A percentile compares a stretch with the other conserved stretches of the same genome.
Evolutionary conservation across 1,140 invertebrate species (phyloP).

Genomic region (Aporrectodea caliginosa): DNA sequence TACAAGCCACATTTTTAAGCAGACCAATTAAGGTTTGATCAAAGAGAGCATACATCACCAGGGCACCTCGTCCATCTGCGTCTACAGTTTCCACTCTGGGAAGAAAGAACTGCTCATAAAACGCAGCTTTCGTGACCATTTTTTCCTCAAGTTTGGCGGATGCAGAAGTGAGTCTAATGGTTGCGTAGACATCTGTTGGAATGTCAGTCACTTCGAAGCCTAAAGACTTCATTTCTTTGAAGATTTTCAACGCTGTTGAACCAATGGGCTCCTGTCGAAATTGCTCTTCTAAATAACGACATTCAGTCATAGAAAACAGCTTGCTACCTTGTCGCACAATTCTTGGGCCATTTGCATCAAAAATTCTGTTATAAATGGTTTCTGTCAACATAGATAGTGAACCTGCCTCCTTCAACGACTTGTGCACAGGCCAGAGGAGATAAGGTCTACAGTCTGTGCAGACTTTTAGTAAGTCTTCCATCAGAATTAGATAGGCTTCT

Average conservation of each 20-base stretch:
- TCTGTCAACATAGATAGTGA: neutral
- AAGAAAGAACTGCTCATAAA: slow-evolving; percentile 16
- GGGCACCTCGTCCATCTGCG: neutral
- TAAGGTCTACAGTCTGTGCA: neutral
- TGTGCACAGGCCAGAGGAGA: neutral
- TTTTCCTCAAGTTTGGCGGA: neutral
- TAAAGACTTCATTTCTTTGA: neutral
- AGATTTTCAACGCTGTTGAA: neutral
- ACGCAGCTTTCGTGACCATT: neutral
- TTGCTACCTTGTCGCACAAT: neutral
- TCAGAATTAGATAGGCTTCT: slow-evolving; percentile 18
- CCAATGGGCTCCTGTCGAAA: neutral
- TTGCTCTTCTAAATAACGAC: neutral
- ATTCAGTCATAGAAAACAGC: neutral
- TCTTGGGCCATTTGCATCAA: neutral
- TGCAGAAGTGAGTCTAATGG: neutral
- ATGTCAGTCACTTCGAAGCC: neutral
- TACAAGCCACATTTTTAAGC: slow-evolving; percentile 26
- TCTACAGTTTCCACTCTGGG: slow-evolving; percentile 6
- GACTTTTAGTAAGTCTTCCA: neutral
- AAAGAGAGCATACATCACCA: slow-evolving; percentile 3
- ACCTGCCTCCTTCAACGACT: neutral
- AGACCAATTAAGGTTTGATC: slow-evolving; percentile 25
- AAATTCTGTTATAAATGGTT: neutral
- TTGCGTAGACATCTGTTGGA: neutral